phyloP scores from a whole-genome alignment of 2,797 vertebrate genomes.

The Microtus californicus region DNA sequence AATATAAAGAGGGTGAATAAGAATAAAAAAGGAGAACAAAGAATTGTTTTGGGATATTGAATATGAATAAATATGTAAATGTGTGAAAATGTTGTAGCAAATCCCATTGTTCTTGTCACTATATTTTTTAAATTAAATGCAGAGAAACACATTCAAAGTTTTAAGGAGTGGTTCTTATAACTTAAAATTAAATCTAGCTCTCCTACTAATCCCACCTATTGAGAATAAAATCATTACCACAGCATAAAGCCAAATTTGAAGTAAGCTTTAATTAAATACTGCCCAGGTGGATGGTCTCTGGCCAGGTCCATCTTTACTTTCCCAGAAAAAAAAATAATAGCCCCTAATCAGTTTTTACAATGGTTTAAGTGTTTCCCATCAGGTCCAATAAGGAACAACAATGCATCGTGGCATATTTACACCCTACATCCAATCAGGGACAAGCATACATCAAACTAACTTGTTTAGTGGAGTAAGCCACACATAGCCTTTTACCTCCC shows the following conservation, averaged over 20 bases:
- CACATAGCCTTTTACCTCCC: not conserved
- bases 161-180: not conserved
- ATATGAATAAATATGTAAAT: not conserved
- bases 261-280: not conserved
- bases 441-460: not conserved
- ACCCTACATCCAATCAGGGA: not conserved
- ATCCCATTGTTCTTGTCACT: not conserved
- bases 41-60: not conserved
- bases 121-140: not conserved
- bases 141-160: not conserved
- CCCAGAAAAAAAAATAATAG: not conserved
- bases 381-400: not conserved
- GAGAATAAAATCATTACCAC: not conserved
- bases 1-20: not conserved
- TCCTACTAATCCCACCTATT: not conserved
- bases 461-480: not conserved
- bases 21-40: not conserved
- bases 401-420: not conserved
- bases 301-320: not conserved
- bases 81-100: not conserved
- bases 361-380: not conserved
- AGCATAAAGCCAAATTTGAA: not conserved
- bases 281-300: not conserved
- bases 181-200: not conserved
- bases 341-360: not conserved